Conservation (phyloP, 2,888 invertebrate genomes). For the Hypselothyrea guttata region DNA sequence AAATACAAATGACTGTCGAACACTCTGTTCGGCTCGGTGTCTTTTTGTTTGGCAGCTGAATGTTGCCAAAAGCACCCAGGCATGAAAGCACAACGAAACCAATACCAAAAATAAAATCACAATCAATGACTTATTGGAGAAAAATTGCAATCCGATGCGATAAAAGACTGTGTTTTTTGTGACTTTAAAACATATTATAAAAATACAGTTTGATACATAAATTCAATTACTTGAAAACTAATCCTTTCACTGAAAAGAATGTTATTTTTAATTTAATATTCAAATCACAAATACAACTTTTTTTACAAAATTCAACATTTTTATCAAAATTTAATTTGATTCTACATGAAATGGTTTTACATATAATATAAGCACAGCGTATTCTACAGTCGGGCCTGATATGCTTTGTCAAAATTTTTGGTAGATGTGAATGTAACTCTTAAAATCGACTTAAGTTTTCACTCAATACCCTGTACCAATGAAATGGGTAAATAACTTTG, state of each 20-base stretch:
- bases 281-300: too few relatives aligned
- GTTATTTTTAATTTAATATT: too few relatives aligned
- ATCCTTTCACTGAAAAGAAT: too few relatives aligned
- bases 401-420: conserved; percentile 10
- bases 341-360: too few relatives aligned
- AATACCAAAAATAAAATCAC: conserved; percentile 67
- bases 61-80: conserved; percentile 45
- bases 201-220: too few relatives aligned
- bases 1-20: conserved; percentile 44
- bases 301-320: too few relatives aligned
- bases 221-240: too few relatives aligned
- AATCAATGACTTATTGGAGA: conserved; percentile 57
- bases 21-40: conserved; percentile 38
- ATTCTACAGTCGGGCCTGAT: conserved; percentile 1
- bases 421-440: conserved; percentile 58
- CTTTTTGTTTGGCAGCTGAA: conserved; percentile 44
- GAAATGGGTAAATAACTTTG: conserved; percentile 6
- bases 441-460: conserved; percentile 81
- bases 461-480: conserved; percentile 81
- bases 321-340: too few relatives aligned
- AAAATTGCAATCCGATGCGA: conserved; percentile 51
- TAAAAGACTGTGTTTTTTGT: conserved; percentile 43
- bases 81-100: conserved; percentile 46
- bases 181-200: conserved; percentile 4
- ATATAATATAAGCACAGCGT: too few relatives aligned